These are phyloP conservation scores for Hirudinaria manillensis DNA, from an alignment of 2,888 invertebrate species.

Conservation along the genomic window DNA sequence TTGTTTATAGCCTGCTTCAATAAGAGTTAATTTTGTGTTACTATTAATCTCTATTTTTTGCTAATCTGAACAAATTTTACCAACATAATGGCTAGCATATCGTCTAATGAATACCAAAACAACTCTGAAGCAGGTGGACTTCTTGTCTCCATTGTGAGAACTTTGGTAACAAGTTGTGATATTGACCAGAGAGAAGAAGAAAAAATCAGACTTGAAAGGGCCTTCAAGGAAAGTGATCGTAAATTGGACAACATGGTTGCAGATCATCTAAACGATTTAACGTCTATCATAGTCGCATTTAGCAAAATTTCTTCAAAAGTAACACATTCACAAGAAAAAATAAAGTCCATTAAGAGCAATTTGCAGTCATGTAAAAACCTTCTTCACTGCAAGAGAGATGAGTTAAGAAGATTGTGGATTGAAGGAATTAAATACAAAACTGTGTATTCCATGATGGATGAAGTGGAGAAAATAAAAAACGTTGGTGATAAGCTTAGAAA, in stretches of 20 bases:
- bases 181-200: constrained; percentile 37
- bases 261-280: constrained; percentile 78
- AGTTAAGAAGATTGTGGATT: constrained; percentile 84
- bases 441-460: constrained; percentile 77
- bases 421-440: constrained; percentile 94
- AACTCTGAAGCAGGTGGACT: constrained; percentile 45
- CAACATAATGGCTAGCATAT: too few relatives aligned
- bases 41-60: too few relatives aligned
- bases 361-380: constrained; percentile 75
- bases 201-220: constrained; percentile 84
- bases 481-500: constrained; percentile 66
- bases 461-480: constrained; percentile 56
- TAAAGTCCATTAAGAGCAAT: constrained; percentile 73
- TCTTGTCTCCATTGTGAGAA: constrained; percentile 87
- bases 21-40: too few relatives aligned
- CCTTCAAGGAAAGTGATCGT: constrained; percentile 83
- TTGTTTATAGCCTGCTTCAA: too few relatives aligned
- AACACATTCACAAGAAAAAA: constrained; percentile 68
- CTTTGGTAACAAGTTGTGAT: constrained; percentile 57
- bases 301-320: constrained; percentile 70
- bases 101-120: background rate
- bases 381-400: constrained; percentile 82
- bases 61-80: too few relatives aligned
- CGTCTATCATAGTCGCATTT: constrained; percentile 73
- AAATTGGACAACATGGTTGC: constrained; percentile 76